These are phyloP conservation scores for Erebia ligea DNA, from an alignment of 2,888 invertebrate genomes.

Conservation along the genomic window DNA sequence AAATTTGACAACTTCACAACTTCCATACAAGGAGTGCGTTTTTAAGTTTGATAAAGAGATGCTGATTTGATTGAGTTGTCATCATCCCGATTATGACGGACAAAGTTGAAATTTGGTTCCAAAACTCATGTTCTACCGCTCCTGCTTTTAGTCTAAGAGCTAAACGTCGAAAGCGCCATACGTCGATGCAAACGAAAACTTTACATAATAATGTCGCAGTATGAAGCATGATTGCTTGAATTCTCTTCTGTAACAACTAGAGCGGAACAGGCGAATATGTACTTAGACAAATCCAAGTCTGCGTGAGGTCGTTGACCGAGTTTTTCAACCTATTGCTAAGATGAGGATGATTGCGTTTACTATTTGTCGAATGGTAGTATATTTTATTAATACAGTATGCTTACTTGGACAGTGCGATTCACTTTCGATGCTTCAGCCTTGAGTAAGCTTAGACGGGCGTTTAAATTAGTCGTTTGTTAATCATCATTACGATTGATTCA, in stretches of 20 bases:
- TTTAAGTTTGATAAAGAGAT: no score
- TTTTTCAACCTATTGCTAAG: background rate
- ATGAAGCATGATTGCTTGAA: background rate
- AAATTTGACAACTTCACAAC: no score
- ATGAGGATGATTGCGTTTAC: conserved; percentile 8
- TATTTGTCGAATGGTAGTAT: background rate
- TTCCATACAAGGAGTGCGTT: no score
- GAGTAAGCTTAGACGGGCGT: background rate
- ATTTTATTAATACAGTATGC: background rate
- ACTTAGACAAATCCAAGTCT: background rate
- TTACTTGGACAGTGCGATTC: background rate
- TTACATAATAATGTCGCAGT: background rate
- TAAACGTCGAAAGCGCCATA: background rate
- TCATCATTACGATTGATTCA: no score
- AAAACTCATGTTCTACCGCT: background rate
- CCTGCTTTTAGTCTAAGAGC: background rate
- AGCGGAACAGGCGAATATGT: background rate
- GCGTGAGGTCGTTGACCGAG: conserved; percentile 7
- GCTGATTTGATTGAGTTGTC: no score
- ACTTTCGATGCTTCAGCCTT: background rate
- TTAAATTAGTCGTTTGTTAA: background rate
- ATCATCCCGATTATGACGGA: no score
- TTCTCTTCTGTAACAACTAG: background rate
- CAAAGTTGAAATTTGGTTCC: no score
- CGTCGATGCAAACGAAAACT: background rate